Base-by-base conservation (phyloP, 1,140 invertebrate genomes). In the Brevipalpus yothersi region DNA sequence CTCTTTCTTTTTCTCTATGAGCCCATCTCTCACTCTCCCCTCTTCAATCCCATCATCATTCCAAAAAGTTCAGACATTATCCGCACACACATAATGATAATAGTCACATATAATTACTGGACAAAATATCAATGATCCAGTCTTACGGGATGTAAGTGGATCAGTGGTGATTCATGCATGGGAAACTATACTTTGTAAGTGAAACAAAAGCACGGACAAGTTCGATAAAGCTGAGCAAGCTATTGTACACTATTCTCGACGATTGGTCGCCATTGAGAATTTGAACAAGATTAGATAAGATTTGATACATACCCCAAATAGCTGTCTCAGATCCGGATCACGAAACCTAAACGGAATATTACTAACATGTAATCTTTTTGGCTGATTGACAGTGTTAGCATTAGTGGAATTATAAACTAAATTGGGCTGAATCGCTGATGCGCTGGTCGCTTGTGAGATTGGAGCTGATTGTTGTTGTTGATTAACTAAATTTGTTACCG, bases 271-370 rank as follows among this genome's bases (percentile, higher is more conserved):
- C n/a, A n/a, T 41, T 5, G 11, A 58, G 13, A 58, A 58, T 19
- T 31, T 4, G 9, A 17, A 51, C n/a, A 5, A 51, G 21, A 17
- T n/a, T 51, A 19, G 49, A 51, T 8, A 19, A 51, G n/a, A 51
- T 51, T 19, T 17, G n/a, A 62, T 17, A 58, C 56, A 61, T 61
- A 63, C 62, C 75, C 90, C 91, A 77, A 97, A 93, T 82, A 97
- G 89, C 66, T 88, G 83, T 71, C 90, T 81, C 61, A 98, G 78
- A 75, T 97, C 93, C 57, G 90, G 90, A 77, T 97, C 92, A 74
- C 92, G 80, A 76, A 95, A 97, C 70, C 91, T 78, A 77, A 98
- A 97, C 64, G 93, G 93, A 79, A 97, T 98, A 78, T 97, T 97
- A 69, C 91, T 95, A 68, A 97, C 90, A 70, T 91, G 88, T 62